These are phyloP conservation scores for Campoletis sonorensis DNA, from an alignment of 1,140 invertebrate genomes.

Conservation along the genomic window DNA sequence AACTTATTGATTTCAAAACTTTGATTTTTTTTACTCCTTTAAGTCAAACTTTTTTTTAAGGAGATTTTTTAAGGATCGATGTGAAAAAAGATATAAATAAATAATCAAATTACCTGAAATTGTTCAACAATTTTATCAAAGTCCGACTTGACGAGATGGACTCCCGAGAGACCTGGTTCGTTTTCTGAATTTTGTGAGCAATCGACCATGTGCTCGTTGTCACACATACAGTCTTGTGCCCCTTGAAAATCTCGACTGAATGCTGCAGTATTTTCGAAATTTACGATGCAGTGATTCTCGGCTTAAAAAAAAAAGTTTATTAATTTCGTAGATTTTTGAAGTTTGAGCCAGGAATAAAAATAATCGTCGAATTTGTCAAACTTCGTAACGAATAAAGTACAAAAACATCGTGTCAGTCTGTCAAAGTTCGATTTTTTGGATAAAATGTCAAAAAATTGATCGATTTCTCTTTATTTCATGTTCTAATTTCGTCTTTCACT, in stretches of 20 bases:
- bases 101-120: conserved; percentile 73
- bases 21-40: too few species aligned
- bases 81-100: too few species aligned
- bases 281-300: conserved; percentile 91
- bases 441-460: too few species aligned
- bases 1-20: too few species aligned
- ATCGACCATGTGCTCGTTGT: conserved; percentile 98
- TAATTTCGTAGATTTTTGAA: conserved; percentile 12
- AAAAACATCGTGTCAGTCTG: too few species aligned
- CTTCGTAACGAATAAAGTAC: too few species aligned
- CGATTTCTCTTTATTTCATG: too few species aligned
- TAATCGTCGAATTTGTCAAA: too few species aligned
- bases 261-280: conserved; percentile 96
- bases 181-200: conserved; percentile 80
- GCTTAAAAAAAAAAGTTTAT: conserved; percentile 68
- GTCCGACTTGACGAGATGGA: conserved; percentile 73
- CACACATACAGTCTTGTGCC: conserved; percentile 97
- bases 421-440: too few species aligned
- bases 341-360: neutral
- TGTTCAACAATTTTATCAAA: conserved; percentile 78
- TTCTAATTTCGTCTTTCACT: too few species aligned
- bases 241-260: conserved; percentile 97
- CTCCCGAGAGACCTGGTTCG: conserved; percentile 68
- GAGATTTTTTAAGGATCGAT: too few species aligned
- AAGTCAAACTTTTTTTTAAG: too few species aligned